Evolutionary conservation across 2,888 invertebrate species (phyloP).

Genomic region (Drosophila neutralis): DNA sequence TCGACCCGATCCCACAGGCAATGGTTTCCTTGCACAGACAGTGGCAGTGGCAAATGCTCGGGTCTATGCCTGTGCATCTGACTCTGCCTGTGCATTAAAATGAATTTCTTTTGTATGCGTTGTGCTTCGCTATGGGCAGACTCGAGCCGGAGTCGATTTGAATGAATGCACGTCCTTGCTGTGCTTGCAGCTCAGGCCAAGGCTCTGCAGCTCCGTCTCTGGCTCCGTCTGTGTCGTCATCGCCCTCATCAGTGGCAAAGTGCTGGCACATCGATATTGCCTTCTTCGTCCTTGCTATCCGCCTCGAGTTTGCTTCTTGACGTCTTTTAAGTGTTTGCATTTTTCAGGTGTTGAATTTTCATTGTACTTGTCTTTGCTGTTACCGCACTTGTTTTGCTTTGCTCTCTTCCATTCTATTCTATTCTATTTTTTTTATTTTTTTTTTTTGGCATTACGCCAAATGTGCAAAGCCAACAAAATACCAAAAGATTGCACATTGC

Average conservation of each 20-base stretch:
- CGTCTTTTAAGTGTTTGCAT: slow-evolving; percentile 78
- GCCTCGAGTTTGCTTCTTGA: slow-evolving; percentile 44
- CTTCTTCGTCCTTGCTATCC: slow-evolving; percentile 37
- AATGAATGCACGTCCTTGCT: slow-evolving; percentile 76
- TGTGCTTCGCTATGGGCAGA: slow-evolving; percentile 40
- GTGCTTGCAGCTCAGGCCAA: slow-evolving; percentile 35
- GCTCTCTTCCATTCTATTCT: slow-evolving; percentile 16
- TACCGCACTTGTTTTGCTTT: slow-evolving; percentile 70
- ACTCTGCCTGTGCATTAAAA: slow-evolving; percentile 66
- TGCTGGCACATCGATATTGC: slow-evolving; percentile 56
- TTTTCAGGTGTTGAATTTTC: slow-evolving; percentile 79
- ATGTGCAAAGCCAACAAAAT: slow-evolving; percentile 82
- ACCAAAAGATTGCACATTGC: slow-evolving; percentile 79
- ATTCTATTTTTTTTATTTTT: not conserved
- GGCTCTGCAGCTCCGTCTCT: slow-evolving; percentile 18
- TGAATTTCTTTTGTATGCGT: slow-evolving; percentile 74
- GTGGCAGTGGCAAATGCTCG: slow-evolving; percentile 6
- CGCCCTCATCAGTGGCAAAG: slow-evolving; percentile 44
- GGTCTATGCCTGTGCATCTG: slow-evolving; percentile 23
- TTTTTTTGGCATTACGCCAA: slow-evolving; percentile 81
- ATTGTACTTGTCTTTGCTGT: slow-evolving; percentile 75
- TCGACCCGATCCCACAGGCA: slow-evolving; percentile 34
- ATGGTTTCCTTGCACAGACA: slow-evolving; percentile 63
- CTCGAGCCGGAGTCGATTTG: slow-evolving; percentile 67
- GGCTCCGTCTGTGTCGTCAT: slow-evolving; percentile 9